Conservation (phyloP, 2,888 invertebrate species). For the Athetis lepigone region DNA sequence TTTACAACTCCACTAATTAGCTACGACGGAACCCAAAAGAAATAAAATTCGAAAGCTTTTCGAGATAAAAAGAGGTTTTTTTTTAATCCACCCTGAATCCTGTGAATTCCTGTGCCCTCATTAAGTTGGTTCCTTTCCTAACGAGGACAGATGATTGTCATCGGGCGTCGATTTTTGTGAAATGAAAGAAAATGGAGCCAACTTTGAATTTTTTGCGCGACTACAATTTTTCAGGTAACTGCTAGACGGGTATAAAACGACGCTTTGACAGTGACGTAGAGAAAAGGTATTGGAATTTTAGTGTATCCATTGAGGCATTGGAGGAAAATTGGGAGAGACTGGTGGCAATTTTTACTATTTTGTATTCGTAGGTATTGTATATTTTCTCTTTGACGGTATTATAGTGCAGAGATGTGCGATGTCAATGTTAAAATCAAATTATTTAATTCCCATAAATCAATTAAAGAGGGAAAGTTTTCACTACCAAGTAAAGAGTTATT, state of each 20-base stretch:
- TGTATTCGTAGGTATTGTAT: too few relatives aligned
- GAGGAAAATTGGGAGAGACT: not conserved
- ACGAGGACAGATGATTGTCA: conserved; percentile 55
- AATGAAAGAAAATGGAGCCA: conserved; percentile 29
- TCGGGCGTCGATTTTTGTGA: conserved; percentile 47
- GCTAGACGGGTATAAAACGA: conserved; percentile 16
- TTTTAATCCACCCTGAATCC: conserved; percentile 49
- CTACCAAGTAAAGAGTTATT: too few relatives aligned
- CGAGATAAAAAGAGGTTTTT: conserved; percentile 32
- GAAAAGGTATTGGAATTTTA: conserved; percentile 1
- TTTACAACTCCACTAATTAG: conserved; percentile 59
- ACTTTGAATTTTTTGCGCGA: conserved; percentile 24
- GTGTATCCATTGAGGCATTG: not conserved
- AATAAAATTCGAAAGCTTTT: conserved; percentile 41
- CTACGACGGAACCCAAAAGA: conserved; percentile 41
- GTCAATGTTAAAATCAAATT: too few relatives aligned
- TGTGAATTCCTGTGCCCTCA: conserved; percentile 59
- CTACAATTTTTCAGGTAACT: conserved; percentile 13
- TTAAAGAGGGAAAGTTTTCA: too few relatives aligned
- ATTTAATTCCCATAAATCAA: too few relatives aligned
- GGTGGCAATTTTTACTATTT: not conserved
- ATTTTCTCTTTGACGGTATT: too few relatives aligned
- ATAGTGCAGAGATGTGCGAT: too few relatives aligned
- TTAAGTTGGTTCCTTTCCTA: conserved; percentile 57
- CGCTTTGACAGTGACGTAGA: conserved; percentile 23